Base-by-base conservation (phyloP, 2,888 invertebrate species). In the Carcina quercana region DNA sequence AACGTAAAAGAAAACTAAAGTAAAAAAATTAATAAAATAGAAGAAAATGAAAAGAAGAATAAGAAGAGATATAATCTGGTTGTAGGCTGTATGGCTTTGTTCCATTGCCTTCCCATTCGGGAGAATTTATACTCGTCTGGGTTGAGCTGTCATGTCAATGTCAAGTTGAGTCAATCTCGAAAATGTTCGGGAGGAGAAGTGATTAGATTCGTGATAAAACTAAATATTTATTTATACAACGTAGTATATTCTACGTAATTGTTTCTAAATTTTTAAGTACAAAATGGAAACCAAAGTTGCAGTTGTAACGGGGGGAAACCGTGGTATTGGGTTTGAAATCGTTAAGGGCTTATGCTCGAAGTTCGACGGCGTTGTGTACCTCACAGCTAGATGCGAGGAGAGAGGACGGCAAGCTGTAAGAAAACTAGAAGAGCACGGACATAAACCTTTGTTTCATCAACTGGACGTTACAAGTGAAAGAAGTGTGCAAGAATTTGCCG, bases 341-440 rank as follows among this genome's bases (percentile, higher is more conserved):
- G 80, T 82, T 28, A 82, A 83, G 53, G 83, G 83, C 17, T 74
- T 92, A 38, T 91, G 90, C 67, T 74, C 86, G 55, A 86, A 88
- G 60, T 92, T 88, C 61, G 72, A 89, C 54, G 93, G 91, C 39
- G 82, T 79, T 61, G 92, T 94, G 40, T 91, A 90, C 66, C 76
- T 93, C 42, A 92, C 93, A 54, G 86, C 91, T 39, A 85, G 92
- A 62, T 86, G 88, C 62, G 85, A 82, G 50, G 76, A 70, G 27
- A 76, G 88, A 47, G 92, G 92, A 24, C 58, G 75, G 54, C 73
- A 73, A 45, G 91, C 92, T 26, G 86, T 91, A 5, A 72, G 85
- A 43, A 75, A 86, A 44, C 69, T 92, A 28, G 85, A 89, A 50
- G 76, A 86, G 45, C 63, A 86, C 37, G 87, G 86, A 30, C 72